Evolutionary conservation across 2,797 vertebrate genomes (phyloP).

Genomic region (Fistularia commersonii): DNA sequence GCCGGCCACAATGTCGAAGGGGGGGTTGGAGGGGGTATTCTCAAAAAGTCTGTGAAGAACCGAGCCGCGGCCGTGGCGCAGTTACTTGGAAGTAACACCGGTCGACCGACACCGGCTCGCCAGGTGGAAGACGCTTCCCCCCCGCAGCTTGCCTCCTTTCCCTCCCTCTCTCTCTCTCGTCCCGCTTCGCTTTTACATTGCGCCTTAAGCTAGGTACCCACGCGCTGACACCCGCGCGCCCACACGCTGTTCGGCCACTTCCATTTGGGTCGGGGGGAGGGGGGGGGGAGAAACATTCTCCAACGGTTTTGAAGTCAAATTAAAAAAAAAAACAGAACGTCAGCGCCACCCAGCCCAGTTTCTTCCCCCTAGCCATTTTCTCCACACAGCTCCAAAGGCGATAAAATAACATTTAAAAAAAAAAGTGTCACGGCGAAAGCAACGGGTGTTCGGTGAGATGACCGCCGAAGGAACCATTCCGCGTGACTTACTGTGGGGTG

Average conservation of each 20-base stretch:
- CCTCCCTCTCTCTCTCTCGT: not conserved
- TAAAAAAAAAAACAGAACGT: not conserved
- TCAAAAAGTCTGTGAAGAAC: conserved; percentile 29
- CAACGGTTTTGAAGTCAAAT: conserved; percentile 49
- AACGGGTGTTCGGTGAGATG: conserved; percentile 18
- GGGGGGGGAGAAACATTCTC: conserved; percentile 64
- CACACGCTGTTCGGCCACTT: conserved; percentile 19
- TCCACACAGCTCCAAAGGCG: conserved; percentile 30
- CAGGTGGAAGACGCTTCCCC: conserved; percentile 63
- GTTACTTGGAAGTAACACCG: conserved; percentile 54
- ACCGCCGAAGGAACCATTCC: conserved; percentile 41
- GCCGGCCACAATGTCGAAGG: too few relatives aligned
- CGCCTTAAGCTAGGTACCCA: conserved; percentile 11
- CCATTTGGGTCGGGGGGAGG: conserved; percentile 56
- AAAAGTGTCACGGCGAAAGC: conserved; percentile 43
- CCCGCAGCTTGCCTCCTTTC: conserved; percentile 20
- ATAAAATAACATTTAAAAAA: not conserved
- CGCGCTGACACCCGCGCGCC: conserved; percentile 1
- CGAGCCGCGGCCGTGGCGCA: conserved; percentile 72
- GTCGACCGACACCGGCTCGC: conserved; percentile 48
- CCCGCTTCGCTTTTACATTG: conserved; percentile 53
- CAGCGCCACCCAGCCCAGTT: conserved; percentile 65
- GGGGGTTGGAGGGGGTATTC: too few relatives aligned
- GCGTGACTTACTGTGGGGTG: conserved; percentile 88
- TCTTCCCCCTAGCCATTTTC: conserved; percentile 64